A percentile compares a stretch with the other conserved stretches of the same genome.
These are phyloP conservation scores for Ostrea edulis DNA, from an alignment of 1,140 invertebrate genomes.

Conservation along the genomic window DNA sequence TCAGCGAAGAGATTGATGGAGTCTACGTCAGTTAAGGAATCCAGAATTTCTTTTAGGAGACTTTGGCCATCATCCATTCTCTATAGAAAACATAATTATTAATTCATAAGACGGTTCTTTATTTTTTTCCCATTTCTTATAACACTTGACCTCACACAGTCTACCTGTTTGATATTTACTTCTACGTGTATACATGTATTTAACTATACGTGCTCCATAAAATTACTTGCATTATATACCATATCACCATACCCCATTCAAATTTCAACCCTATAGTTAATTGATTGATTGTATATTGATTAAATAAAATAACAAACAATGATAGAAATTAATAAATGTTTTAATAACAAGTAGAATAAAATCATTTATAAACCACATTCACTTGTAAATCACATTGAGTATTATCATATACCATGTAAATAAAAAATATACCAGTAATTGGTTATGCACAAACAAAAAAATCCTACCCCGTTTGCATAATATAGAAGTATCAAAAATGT, in stretches of 20 bases:
- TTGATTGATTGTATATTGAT: background rate
- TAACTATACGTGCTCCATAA: background rate
- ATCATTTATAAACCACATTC: background rate
- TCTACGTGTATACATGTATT: no score
- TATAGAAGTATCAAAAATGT: no score
- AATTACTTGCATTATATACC: no score
- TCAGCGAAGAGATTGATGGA: slow-evolving; percentile 39
- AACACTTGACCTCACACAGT: background rate
- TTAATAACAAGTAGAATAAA: background rate
- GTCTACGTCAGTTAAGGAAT: slow-evolving; percentile 39
- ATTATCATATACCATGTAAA: slow-evolving; percentile 34
- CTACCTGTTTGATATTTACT: background rate
- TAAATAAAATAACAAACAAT: background rate
- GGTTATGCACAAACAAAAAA: background rate
- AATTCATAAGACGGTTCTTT: background rate
- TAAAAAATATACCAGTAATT: slow-evolving; percentile 9
- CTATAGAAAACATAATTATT: background rate
- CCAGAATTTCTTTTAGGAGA: slow-evolving; percentile 44
- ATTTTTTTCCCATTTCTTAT: background rate
- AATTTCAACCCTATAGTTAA: background rate
- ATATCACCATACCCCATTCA: background rate
- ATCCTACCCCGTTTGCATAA: background rate
- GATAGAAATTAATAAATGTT: background rate
- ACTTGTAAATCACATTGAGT: no score
- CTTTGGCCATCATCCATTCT: background rate